These are phyloP conservation scores for Tragelaphus imberbis DNA, from an alignment of 2,113 vertebrate species.

Conservation along the genomic window DNA sequence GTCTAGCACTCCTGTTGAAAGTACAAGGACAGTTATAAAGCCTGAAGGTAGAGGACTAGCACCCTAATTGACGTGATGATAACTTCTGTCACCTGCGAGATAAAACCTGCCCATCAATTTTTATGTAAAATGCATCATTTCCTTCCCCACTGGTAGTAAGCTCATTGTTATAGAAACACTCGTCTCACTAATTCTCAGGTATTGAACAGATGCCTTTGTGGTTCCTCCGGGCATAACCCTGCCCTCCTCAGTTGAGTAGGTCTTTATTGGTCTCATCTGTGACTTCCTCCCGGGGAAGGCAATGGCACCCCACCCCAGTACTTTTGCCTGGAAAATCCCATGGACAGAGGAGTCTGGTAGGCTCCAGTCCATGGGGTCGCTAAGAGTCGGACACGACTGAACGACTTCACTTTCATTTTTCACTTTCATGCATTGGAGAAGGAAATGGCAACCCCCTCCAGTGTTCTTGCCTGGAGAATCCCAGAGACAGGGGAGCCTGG, in stretches of 20 bases:
- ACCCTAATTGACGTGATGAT: neutral
- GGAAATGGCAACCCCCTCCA: too few relatives aligned
- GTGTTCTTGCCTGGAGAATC: too few relatives aligned
- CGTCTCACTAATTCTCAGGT: neutral
- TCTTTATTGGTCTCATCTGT: neutral
- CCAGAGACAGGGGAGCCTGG: too few relatives aligned
- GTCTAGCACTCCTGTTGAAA: neutral
- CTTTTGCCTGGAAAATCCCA: too few relatives aligned
- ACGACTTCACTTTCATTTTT: too few relatives aligned
- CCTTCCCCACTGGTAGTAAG: neutral
- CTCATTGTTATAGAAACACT: neutral
- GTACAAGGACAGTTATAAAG: too few relatives aligned
- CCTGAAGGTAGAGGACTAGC: neutral
- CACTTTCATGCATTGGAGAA: too few relatives aligned
- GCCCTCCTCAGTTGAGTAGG: neutral
- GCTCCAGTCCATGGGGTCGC: too few relatives aligned
- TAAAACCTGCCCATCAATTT: neutral
- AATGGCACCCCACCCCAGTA: too few relatives aligned
- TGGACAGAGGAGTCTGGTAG: too few relatives aligned
- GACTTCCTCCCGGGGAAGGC: too few relatives aligned
- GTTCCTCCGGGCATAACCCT: neutral
- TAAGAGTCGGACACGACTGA: too few relatives aligned
- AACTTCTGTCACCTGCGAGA: neutral
- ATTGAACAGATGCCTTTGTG: neutral
- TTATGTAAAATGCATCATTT: neutral